Evolutionary conservation across 2,113 vertebrate genomes (phyloP).

Genomic region (Podarcis muralis): DNA sequence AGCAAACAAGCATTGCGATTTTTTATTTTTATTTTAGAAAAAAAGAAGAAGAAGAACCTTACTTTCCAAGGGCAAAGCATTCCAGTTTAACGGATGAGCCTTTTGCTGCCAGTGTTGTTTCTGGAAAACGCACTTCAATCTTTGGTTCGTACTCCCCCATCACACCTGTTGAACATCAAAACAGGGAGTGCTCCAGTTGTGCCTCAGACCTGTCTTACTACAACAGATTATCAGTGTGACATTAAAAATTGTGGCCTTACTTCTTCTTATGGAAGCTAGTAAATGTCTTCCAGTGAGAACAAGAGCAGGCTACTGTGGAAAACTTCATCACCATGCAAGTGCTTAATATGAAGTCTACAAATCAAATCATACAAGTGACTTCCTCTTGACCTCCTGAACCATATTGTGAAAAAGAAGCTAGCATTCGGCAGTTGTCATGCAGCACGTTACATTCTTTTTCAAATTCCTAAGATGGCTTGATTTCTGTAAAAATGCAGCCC

Average conservation of each 20-base stretch:
- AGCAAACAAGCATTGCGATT: not conserved
- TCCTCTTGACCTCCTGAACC: not conserved
- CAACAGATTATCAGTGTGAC: constrained; percentile 17
- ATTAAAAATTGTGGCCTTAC: not conserved
- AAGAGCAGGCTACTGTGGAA: not conserved
- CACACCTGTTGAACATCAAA: constrained; percentile 80
- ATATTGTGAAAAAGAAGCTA: not conserved
- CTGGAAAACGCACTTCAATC: constrained; percentile 88
- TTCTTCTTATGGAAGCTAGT: not conserved
- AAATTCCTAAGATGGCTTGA: not conserved
- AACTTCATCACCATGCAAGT: not conserved
- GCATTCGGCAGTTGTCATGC: not conserved
- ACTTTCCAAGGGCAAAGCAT: constrained; percentile 94
- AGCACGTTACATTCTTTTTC: not conserved
- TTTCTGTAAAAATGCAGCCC: not conserved
- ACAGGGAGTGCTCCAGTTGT: constrained; percentile 66
- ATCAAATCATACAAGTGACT: not conserved
- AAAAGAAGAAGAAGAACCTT: constrained; percentile 71
- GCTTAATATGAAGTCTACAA: not conserved
- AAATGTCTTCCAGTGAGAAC: accelerated
- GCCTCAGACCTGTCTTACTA: constrained; percentile 34
- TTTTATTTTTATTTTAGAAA: not conserved
- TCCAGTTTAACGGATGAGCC: constrained; percentile 88
- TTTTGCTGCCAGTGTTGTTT: constrained; percentile 77
- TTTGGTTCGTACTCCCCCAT: constrained; percentile 95